A percentile compares a stretch with the other conserved stretches of the same genome.
Conservation (phyloP, 2,888 invertebrate genomes). For the Leptinotarsa tumamoca region DNA sequence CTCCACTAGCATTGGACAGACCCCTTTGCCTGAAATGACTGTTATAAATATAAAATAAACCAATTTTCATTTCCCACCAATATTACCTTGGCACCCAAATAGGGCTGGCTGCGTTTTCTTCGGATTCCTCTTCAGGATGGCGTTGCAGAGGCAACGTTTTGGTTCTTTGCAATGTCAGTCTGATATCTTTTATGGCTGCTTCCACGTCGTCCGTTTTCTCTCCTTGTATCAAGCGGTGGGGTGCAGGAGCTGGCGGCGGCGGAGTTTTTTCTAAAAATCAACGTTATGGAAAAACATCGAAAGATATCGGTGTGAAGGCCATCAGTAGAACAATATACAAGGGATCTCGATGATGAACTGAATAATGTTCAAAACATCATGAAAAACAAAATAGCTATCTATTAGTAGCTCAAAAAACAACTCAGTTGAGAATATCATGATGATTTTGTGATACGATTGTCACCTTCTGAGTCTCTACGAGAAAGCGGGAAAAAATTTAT, state of each 20-base stretch:
- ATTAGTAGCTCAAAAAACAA: too few species aligned
- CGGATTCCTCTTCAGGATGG: constrained; percentile 64
- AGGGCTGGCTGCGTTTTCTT: constrained; percentile 71
- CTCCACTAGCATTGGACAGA: constrained; percentile 68
- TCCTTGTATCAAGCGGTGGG: constrained; percentile 71
- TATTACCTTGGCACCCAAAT: constrained; percentile 78
- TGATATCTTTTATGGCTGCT: constrained; percentile 85
- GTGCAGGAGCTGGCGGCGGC: constrained; percentile 82
- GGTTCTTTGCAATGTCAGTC: constrained; percentile 81
- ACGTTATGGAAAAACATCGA: neutral
- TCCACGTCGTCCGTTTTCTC: constrained; percentile 66
- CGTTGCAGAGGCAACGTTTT: constrained; percentile 73
- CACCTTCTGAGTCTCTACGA: too few species aligned
- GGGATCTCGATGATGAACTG: too few species aligned
- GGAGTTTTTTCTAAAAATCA: constrained; percentile 70
- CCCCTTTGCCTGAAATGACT: constrained; percentile 71
- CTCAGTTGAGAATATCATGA: too few species aligned
- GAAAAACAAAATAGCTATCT: too few species aligned
- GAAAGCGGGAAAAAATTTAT: too few species aligned
- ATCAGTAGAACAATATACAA: too few species aligned
- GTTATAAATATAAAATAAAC: constrained; percentile 48
- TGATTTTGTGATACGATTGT: too few species aligned
- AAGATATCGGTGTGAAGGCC: too few species aligned
- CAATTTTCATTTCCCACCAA: constrained; percentile 35
- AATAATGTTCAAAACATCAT: too few species aligned